Evolutionary conservation across 2,113 vertebrate species (phyloP).

Genomic region (Otolemur garnettii): DNA sequence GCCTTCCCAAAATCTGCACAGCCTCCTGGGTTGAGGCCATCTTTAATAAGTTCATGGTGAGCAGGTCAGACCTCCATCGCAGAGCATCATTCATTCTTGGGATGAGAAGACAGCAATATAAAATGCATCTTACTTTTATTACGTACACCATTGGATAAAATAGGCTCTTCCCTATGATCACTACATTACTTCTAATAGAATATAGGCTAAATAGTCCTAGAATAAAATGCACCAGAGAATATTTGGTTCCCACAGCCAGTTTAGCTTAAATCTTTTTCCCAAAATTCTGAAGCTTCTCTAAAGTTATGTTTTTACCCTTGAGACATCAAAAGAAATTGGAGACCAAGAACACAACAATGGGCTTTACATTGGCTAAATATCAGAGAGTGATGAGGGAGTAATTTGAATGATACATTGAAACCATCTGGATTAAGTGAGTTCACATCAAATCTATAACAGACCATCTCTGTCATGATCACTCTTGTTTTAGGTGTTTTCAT

Average conservation of each 20-base stretch:
- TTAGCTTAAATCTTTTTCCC: neutral
- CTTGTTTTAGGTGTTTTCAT: neutral
- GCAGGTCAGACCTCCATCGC: neutral
- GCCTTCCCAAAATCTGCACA: neutral
- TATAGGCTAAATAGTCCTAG: neutral
- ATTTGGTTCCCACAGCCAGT: neutral
- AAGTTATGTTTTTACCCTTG: neutral
- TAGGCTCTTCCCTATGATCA: neutral
- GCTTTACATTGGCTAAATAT: neutral
- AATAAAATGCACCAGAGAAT: neutral
- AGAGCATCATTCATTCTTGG: neutral
- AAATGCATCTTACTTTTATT: neutral
- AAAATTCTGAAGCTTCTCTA: neutral
- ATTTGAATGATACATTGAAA: neutral
- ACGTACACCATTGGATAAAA: neutral
- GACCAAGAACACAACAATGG: neutral
- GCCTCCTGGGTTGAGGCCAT: neutral
- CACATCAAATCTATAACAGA: neutral
- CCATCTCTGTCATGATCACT: neutral
- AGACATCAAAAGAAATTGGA: conserved; percentile 9
- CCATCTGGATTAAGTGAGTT: neutral
- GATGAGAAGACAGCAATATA: neutral
- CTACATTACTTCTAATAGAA: neutral
- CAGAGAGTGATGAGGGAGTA: neutral
- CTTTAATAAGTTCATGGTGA: neutral